phyloP scores from a whole-genome alignment of 2,797 vertebrate genomes.

The Urosaurus nigricauda region DNA sequence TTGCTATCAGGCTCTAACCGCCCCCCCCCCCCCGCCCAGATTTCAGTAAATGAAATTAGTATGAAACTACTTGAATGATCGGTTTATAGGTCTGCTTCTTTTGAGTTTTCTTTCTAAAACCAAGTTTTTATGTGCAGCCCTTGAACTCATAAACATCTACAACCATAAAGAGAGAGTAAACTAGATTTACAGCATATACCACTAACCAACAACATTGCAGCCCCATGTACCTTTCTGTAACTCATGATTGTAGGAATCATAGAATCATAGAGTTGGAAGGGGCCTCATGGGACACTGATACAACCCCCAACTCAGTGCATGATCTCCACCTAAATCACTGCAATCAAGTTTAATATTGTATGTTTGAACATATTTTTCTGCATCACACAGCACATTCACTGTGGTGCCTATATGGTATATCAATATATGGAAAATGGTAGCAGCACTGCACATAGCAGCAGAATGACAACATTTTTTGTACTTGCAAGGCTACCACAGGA shows the following conservation, averaged over 20 bases:
- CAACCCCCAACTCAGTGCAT: too few species aligned
- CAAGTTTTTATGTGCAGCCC: background rate
- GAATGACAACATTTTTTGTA: background rate
- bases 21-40: background rate
- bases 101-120: background rate
- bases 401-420: background rate
- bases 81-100: background rate
- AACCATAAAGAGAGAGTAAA: background rate
- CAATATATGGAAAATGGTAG: background rate
- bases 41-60: conserved; percentile 2
- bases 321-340: too few species aligned
- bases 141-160: background rate
- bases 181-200: background rate
- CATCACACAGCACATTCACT: background rate
- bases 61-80: background rate
- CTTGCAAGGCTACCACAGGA: background rate
- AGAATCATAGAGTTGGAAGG: background rate
- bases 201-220: background rate
- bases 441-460: background rate
- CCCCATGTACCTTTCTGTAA: background rate
- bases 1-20: background rate
- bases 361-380: background rate
- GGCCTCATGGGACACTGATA: too few species aligned
- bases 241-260: background rate
- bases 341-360: background rate